phyloP scores from a whole-genome alignment of 2,888 invertebrate genomes.

The Lycophotia porphyrea region DNA sequence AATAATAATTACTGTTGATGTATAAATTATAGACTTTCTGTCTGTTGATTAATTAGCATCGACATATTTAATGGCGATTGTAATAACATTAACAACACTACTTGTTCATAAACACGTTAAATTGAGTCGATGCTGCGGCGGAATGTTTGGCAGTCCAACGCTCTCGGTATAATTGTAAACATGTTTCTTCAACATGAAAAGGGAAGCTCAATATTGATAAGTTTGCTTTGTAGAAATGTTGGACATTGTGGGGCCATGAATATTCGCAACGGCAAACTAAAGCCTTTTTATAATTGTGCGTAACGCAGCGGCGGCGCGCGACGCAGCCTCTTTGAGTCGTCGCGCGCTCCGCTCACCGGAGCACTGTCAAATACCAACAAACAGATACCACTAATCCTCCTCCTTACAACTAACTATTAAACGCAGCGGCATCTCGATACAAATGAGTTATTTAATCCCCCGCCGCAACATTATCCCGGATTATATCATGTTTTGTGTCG shows the following conservation, averaged over 20 bases:
- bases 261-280: constrained; percentile 66
- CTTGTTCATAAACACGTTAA: constrained; percentile 62
- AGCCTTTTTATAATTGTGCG: constrained; percentile 79
- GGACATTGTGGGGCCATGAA: constrained; percentile 69
- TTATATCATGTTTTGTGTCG: constrained; percentile 85
- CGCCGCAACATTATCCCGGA: constrained; percentile 84
- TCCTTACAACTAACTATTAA: constrained; percentile 82
- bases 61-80: constrained; percentile 78
- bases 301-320: constrained; percentile 76
- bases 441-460: constrained; percentile 85
- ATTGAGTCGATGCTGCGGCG: constrained; percentile 22
- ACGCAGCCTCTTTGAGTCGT: constrained; percentile 71
- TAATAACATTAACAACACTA: constrained; percentile 70
- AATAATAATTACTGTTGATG: constrained; percentile 83
- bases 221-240: constrained; percentile 64
- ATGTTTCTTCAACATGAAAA: constrained; percentile 40
- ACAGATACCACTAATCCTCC: constrained; percentile 85
- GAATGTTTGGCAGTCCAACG: constrained; percentile 39
- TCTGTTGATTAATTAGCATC: constrained; percentile 83
- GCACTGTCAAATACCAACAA: constrained; percentile 80
- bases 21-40: constrained; percentile 84
- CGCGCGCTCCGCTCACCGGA: constrained; percentile 67
- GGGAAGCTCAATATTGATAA: constrained; percentile 56
- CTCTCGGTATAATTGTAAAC: constrained; percentile 37
- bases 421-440: constrained; percentile 83